Base-by-base conservation (phyloP, 1,140 invertebrate genomes). In the Cataglyphis hispanica region DNA sequence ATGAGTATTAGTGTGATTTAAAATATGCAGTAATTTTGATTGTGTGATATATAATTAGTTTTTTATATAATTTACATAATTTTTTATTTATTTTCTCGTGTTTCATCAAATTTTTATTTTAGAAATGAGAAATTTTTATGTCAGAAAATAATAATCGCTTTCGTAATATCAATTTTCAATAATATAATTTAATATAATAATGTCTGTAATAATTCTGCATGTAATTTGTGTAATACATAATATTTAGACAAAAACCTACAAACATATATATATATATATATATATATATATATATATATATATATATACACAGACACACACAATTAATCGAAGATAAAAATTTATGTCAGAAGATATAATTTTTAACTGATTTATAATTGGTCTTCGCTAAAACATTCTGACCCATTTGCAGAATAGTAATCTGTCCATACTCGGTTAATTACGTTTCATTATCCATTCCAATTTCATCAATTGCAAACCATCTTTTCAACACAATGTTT, bases 341-440 rank as follows among this genome's bases (percentile, higher is more conserved):
- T 72, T 19, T 53, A 37, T 60, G 31, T 43, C 10, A 11, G 1
- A 31, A 72, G 10, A 60, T 60, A 50, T 19, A 72, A 22, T 60
- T 81, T 81, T 60, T 25, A 58, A n/a, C 11, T 50, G 34, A 72
- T 43, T 40, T 81, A 11, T 63, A 37, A 81, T 60, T 81, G 19
- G 40, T 81, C 10, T n/a, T 58, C 4, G 13, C n/a, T 46, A 6
- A 34, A 37, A 22, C 11, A 7, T 60, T 13, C 11, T 25, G 10
- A 43, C 10, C 8, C 13, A 70, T 81, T 27, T 40, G n/a, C 13
- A 72, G 40, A 80, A 34, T 27, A 34, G 11, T 10, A 40, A 67
- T 80, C 16, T 27, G 27, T 6, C 40, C 11, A 37, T 19, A n/a
- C 19, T 16, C 27, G 46, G 40, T 37, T 70, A 58, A 81, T 81